phyloP scores from a whole-genome alignment of 2,113 vertebrate species.

The Amphilophus citrinellus region DNA sequence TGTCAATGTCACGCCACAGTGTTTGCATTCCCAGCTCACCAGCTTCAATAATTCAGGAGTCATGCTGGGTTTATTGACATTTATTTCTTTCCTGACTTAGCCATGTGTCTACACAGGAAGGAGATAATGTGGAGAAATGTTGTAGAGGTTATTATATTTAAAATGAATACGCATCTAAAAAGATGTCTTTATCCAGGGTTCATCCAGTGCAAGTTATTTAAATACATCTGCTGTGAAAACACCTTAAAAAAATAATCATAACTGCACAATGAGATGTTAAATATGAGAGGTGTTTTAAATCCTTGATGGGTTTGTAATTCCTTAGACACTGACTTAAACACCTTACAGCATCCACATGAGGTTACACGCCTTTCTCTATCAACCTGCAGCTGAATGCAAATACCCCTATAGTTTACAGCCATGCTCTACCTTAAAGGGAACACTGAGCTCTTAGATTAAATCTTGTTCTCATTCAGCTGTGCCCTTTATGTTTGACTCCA shows the following conservation, averaged over 20 bases:
- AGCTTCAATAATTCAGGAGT: conserved; percentile 12
- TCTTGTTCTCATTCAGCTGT: not conserved
- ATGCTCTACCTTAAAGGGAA: not conserved
- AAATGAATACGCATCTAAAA: not conserved
- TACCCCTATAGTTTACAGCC: not conserved
- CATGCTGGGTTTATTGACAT: conserved; percentile 37
- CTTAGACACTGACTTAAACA: not conserved
- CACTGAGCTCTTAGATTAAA: not conserved
- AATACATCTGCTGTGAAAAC: not conserved
- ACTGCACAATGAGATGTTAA: not conserved
- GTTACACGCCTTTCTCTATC: not conserved
- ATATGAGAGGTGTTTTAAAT: not conserved
- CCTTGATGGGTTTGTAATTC: not conserved
- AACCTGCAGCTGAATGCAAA: not conserved
- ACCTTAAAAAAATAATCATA: not conserved
- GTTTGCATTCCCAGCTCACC: conserved; percentile 11
- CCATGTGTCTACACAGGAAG: not conserved
- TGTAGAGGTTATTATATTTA: not conserved
- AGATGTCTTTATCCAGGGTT: not conserved
- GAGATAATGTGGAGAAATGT: not conserved
- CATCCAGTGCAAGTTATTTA: not conserved
- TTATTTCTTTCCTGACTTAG: conserved; percentile 4
- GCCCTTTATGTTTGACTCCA: conserved; percentile 30
- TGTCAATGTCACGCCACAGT: conserved; percentile 11
- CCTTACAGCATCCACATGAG: not conserved